phyloP scores from a whole-genome alignment of 2,888 invertebrate genomes.

The Suillia variegata region DNA sequence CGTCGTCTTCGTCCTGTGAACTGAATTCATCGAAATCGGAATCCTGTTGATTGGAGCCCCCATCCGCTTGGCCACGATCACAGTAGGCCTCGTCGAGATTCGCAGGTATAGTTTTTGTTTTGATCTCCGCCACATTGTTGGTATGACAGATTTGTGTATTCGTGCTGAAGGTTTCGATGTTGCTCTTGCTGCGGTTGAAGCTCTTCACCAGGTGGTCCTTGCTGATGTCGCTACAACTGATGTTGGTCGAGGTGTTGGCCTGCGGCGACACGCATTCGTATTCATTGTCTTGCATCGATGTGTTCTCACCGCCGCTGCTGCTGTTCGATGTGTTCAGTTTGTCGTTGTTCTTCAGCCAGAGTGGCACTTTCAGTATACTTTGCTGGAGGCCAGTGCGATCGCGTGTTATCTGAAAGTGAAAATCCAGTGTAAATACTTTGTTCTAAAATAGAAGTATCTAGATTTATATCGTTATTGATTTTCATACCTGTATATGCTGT shows the following conservation, averaged over 20 bases:
- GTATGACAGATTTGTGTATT: conserved; percentile 50
- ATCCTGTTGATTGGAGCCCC: conserved; percentile 84
- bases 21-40: conserved; percentile 87
- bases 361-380: conserved; percentile 76
- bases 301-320: too few relatives aligned
- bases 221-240: conserved; percentile 52
- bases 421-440: neutral
- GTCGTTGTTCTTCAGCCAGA: conserved; percentile 61
- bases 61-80: conserved; percentile 67
- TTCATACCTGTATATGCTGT: conserved; percentile 81
- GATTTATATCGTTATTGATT: conserved; percentile 15
- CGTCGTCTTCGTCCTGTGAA: conserved; percentile 71
- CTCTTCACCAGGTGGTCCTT: conserved; percentile 46
- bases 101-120: conserved; percentile 36
- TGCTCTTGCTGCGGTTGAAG: conserved; percentile 60
- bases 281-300: conserved; percentile 29
- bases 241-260: conserved; percentile 36
- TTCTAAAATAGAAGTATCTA: neutral
- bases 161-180: conserved; percentile 54
- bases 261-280: conserved; percentile 35
- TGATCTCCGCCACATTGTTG: conserved; percentile 32
- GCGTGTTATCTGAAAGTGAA: conserved; percentile 68
- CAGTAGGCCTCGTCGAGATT: conserved; percentile 43
- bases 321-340: conserved; percentile 34
- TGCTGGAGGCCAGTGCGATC: conserved; percentile 90